Conservation (phyloP, 2,113 vertebrate species). For the Pedionomus torquatus region DNA sequence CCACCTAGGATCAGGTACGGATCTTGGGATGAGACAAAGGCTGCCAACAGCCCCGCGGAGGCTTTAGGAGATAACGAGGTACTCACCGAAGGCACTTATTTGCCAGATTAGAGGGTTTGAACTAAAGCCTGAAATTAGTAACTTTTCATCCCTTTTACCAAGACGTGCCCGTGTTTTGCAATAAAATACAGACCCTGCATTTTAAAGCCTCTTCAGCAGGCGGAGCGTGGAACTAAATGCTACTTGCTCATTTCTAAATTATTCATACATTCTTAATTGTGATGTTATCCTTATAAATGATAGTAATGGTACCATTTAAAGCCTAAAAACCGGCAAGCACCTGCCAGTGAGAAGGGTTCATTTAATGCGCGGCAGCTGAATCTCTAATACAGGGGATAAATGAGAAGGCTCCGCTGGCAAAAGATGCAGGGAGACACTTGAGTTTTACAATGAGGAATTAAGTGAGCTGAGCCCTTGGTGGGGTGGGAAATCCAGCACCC, state of each 20-base stretch:
- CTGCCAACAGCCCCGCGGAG: neutral
- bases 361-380: neutral
- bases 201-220: constrained; percentile 11
- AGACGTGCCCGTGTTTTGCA: constrained; percentile 42
- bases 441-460: neutral
- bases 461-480: neutral
- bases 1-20: constrained; percentile 55
- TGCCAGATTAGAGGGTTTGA: constrained; percentile 68
- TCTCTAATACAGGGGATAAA: neutral
- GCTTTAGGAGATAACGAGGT: constrained; percentile 43
- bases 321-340: constrained; percentile 47
- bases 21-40: constrained; percentile 33
- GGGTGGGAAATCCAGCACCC: constrained; percentile 6
- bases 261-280: constrained; percentile 54
- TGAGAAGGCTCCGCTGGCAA: constrained; percentile 3
- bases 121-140: constrained; percentile 70
- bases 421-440: neutral
- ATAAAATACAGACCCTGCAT: constrained; percentile 51
- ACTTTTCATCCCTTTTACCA: constrained; percentile 55
- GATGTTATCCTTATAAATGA: constrained; percentile 63
- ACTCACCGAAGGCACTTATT: constrained; percentile 2
- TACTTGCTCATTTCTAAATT: constrained; percentile 61
- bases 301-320: constrained; percentile 57
- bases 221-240: neutral
- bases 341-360: constrained; percentile 6